These are phyloP conservation scores for Semibalanus balanoides DNA, from an alignment of 1,140 invertebrate genomes.

Conservation along the genomic window DNA sequence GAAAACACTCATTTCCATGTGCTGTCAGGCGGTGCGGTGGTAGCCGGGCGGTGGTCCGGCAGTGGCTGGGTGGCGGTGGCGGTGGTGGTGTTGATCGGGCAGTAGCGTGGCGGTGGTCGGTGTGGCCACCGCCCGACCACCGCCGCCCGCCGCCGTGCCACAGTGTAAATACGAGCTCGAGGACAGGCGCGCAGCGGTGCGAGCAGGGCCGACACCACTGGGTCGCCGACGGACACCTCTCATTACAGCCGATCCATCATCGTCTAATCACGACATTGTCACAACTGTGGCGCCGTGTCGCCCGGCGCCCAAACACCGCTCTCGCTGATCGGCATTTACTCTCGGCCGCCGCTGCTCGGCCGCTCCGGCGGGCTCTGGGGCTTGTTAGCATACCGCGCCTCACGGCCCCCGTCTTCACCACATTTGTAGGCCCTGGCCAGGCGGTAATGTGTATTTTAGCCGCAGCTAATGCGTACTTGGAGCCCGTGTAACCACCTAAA, in stretches of 20 bases:
- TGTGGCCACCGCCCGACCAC: too few relatives aligned
- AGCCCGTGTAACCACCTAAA: conserved; percentile 1
- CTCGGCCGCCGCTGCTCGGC: too few relatives aligned
- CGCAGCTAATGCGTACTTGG: neutral
- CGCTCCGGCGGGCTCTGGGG: too few relatives aligned
- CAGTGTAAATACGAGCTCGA: too few relatives aligned
- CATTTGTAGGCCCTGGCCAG: neutral
- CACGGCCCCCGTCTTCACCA: neutral
- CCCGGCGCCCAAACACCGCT: neutral
- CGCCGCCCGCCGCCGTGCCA: too few relatives aligned
- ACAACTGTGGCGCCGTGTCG: neutral
- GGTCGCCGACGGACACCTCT: neutral
- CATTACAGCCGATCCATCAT: neutral
- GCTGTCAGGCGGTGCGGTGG: too few relatives aligned
- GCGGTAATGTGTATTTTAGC: neutral
- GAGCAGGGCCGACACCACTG: too few relatives aligned
- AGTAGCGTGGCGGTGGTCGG: too few relatives aligned
- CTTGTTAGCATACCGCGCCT: neutral
- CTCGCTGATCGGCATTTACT: neutral
- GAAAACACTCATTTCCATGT: neutral
- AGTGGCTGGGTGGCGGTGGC: too few relatives aligned
- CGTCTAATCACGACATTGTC: neutral
- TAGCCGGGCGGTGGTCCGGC: too few relatives aligned
- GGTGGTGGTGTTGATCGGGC: too few relatives aligned
- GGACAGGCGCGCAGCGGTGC: too few relatives aligned